Percentiles rank a stretch among this genome's conserved stretches.
Evolutionary conservation across 2,888 invertebrate genomes (phyloP).

Genomic region (Pyrrhosoma nymphula): DNA sequence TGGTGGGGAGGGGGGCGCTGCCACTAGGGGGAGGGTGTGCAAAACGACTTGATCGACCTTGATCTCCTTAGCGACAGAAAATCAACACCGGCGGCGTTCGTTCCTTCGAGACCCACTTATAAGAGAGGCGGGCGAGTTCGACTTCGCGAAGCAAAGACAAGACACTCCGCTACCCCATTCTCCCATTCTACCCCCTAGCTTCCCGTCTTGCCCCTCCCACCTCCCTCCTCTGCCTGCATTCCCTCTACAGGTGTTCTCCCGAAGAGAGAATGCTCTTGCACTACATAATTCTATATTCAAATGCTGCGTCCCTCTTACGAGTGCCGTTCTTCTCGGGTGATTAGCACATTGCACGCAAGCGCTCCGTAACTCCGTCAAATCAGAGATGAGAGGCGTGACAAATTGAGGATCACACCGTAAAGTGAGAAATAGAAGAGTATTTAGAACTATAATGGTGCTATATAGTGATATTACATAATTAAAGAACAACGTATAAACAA

Average conservation of each 20-base stretch:
- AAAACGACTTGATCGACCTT: constrained; percentile 37
- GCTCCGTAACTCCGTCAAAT: too few relatives aligned
- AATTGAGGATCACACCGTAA: too few relatives aligned
- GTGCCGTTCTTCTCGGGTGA: background rate
- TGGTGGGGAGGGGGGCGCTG: background rate
- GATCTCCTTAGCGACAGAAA: constrained; percentile 58
- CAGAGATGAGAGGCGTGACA: too few relatives aligned
- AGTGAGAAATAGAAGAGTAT: too few relatives aligned
- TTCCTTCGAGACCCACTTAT: constrained; percentile 49
- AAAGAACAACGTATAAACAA: too few relatives aligned
- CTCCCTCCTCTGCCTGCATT: background rate
- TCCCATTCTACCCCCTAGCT: background rate
- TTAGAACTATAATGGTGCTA: too few relatives aligned
- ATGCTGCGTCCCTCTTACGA: background rate
- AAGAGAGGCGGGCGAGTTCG: background rate
- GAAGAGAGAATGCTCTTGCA: background rate
- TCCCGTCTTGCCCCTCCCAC: too few relatives aligned
- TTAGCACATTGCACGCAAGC: background rate
- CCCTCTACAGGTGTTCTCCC: background rate
- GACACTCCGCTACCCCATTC: background rate
- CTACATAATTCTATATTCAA: background rate
- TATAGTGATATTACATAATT: too few relatives aligned
- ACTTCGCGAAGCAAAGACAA: background rate
- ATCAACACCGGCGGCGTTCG: constrained; percentile 53
- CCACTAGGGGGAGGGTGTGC: background rate